Evolutionary conservation across 2,797 vertebrate species (phyloP), one percentile per base, ranked within the genome.

Genomic region (Rallus crepitans): DNA sequence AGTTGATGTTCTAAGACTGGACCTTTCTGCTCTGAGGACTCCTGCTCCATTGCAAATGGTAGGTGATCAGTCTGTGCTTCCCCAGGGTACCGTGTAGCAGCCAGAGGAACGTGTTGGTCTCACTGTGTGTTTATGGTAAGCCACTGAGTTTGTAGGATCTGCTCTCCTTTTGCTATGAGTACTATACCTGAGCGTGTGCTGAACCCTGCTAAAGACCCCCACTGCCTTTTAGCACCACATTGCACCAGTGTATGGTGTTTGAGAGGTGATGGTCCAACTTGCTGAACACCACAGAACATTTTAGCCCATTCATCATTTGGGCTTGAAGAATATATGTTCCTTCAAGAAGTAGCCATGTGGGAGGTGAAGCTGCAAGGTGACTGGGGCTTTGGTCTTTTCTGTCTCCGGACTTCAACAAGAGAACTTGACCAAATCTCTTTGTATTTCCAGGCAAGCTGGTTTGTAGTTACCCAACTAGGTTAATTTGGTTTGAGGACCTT

Each of bases 41-140:
- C 33, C 55, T 82, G 31, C 47, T 89, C 79, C 27, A 5, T 24
- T 56, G 71, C 59, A 45, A 63, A 47, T 2, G 21, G 13, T 63
- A 11, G 11, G 0, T 4, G 10, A 20, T n/a, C 1, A 1, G 12
- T 33, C 37, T 65, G 39, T 28, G 33, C 75, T 70, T 66, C 47
- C 27, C 72, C 40, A 12, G 33, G 60, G 40, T 7, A 19, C 21
- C 2, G 1, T 0, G 1, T 10, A 28, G 61, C 5, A 3, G 30
- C 33, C 59, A 50, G 52, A 45, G 48, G 13, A 31, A 16, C 21
- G 37, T 20, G 4, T 25, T 56, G 27, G 71, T 63, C 40, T 50
- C 16, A 4, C 25, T 17, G 17, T 27, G 47, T 53, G 19, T 42
- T 63, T 18, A 37, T 4, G 20, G 52, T 48, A 42, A 88, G 21